Percentiles rank a stretch among this genome's conserved stretches.
phyloP scores from a whole-genome alignment of 2,888 invertebrate genomes.

The Loripinus fragilis region DNA sequence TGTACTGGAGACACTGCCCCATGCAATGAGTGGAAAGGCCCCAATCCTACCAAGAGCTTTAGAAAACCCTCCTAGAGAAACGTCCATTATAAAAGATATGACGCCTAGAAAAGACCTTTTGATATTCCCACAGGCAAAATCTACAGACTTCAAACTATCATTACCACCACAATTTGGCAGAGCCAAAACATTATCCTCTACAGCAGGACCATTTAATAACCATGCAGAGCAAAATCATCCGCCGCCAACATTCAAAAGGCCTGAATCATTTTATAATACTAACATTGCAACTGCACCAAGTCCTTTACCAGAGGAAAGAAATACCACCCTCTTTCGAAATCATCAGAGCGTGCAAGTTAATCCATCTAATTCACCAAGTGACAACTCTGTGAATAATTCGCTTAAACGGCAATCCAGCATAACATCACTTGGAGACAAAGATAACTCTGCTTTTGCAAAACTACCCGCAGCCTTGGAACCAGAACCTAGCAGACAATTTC shows the following conservation, averaged over 20 bases:
- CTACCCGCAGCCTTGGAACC: conserved; percentile 3
- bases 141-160: conserved; percentile 41
- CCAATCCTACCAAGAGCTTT: conserved; percentile 23
- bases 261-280: conserved; percentile 4
- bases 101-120: conserved; percentile 30
- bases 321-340: background rate
- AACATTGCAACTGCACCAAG: background rate
- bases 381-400: background rate
- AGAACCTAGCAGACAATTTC: background rate
- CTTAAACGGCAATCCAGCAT: background rate
- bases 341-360: background rate
- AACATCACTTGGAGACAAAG: conserved; percentile 6
- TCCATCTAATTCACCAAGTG: background rate
- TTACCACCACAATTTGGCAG: conserved; percentile 20
- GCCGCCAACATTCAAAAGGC: background rate
- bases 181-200: background rate
- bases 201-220: background rate
- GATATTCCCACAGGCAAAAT: conserved; percentile 43
- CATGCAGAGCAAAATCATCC: background rate
- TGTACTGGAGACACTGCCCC: conserved; percentile 46
- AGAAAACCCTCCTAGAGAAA: conserved; percentile 39
- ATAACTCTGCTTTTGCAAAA: background rate
- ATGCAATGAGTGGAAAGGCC: conserved; percentile 31
- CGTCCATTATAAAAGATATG: conserved; percentile 32
- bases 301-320: background rate